Evolutionary conservation across 2,797 vertebrate species (phyloP).

Genomic region (Anguilla megastoma): DNA sequence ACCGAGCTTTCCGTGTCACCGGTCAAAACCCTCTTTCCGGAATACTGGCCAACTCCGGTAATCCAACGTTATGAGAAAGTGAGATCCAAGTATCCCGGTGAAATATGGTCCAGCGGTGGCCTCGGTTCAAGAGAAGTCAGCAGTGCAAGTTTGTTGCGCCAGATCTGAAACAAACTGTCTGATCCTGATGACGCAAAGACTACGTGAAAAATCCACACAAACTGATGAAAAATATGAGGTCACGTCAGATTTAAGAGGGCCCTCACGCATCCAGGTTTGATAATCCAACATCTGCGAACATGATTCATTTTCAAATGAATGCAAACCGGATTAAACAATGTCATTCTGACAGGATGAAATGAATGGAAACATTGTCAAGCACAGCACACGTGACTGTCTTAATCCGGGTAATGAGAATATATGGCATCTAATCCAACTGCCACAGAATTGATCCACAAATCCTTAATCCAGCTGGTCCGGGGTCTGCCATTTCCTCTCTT

Average conservation of each 20-base stretch:
- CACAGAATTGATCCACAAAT: background rate
- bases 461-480: background rate
- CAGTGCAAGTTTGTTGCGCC: background rate
- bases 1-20: background rate
- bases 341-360: background rate
- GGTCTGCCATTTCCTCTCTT: constrained; percentile 4
- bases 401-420: constrained; percentile 5
- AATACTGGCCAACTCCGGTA: background rate
- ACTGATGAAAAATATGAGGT: background rate
- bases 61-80: background rate
- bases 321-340: background rate
- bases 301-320: background rate
- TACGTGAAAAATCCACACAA: background rate
- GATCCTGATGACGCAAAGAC: background rate
- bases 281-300: background rate
- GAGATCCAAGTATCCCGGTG: background rate
- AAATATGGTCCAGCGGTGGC: background rate
- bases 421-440: constrained; percentile 9
- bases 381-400: background rate
- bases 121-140: background rate
- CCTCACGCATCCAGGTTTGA: background rate
- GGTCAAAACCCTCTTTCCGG: background rate
- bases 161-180: background rate
- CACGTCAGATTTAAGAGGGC: background rate
- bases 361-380: constrained; percentile 22